These are phyloP conservation scores for Pteropus alecto DNA, from an alignment of 2,113 vertebrate species.

Conservation along the genomic window DNA sequence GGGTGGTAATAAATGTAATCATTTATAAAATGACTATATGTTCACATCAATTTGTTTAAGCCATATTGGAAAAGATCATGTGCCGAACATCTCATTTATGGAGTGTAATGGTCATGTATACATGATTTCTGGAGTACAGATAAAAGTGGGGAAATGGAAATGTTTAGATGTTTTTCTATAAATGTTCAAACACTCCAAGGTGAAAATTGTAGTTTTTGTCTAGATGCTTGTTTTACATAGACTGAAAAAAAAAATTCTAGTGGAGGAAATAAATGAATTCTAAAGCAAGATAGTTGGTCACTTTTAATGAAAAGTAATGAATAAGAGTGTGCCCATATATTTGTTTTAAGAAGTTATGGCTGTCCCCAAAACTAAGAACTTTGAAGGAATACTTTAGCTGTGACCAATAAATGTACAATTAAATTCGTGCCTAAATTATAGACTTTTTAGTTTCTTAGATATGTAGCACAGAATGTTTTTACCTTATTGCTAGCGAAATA, in stretches of 20 bases:
- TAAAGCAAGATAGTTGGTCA: background rate
- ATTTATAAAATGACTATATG: constrained; percentile 39
- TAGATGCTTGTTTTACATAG: constrained; percentile 30
- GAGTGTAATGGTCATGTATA: background rate
- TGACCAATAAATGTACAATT: background rate
- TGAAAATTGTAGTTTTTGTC: background rate
- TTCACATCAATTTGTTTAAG: constrained; percentile 11
- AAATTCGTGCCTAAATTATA: background rate
- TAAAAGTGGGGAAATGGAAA: background rate
- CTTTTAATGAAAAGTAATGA: constrained; percentile 24
- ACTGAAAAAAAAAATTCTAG: background rate
- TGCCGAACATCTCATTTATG: background rate
- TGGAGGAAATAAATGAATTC: background rate
- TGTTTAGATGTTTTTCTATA: background rate
- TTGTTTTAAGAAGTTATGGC: background rate
- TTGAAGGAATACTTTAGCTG: background rate
- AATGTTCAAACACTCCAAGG: background rate
- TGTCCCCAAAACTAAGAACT: background rate
- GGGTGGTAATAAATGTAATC: background rate
- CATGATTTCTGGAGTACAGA: background rate
- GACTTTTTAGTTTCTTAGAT: background rate
- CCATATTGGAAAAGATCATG: background rate
- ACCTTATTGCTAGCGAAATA: background rate
- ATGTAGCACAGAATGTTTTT: background rate
- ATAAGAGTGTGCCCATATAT: background rate